Base-by-base conservation (phyloP, 92 coral and sea anemone genomes). In the Porites cylindrica region DNA sequence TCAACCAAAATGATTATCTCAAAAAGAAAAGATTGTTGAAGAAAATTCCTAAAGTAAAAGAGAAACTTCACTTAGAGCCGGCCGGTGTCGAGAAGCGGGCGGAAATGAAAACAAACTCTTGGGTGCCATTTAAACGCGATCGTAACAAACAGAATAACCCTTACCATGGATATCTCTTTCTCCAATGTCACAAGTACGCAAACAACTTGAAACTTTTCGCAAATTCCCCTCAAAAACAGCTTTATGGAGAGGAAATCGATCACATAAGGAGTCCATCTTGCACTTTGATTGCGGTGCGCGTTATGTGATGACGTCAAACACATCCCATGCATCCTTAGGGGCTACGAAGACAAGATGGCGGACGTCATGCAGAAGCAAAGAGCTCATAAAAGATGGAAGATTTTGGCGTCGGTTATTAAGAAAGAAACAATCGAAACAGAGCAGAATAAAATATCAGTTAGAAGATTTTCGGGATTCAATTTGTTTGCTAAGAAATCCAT, bases 181-280 rank as follows among this genome's bases (percentile, higher is more conserved):
- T 61, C 68, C 93, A 73, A 97, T 82, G 84, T 95, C 97, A 76
- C 95, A 93, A 74, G 88, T 79, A 38, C 97, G 86, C 79, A 97
- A 78, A 51, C 89, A 93, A 52, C 90, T 75, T 50, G 99, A 97
- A 76, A 97, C 98, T 75, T 95, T 97, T 26, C 99, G 91, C 9
- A 97, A 83, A 91, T 97, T 97, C 32, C 99, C 99, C 72, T 97
- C 98, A 88, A 95, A 97, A 62, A 97, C 92, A 26, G 99, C 99
- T 89, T 83, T 95, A 68, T 97, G 99, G 62, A 97, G 95, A 62
- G 98, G 99, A 79, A 82, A 97, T 50, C 92, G 91, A 68, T 97
- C 98, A 50, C 89, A 85, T 32, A 85, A 67, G 58, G 82, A 58
- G 13, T 85, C 89, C 87, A 83, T 83, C 64, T 52, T 54, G 10